Evolutionary conservation across 2,797 vertebrate species (phyloP).

Genomic region (Cyprinodon diabolis): DNA sequence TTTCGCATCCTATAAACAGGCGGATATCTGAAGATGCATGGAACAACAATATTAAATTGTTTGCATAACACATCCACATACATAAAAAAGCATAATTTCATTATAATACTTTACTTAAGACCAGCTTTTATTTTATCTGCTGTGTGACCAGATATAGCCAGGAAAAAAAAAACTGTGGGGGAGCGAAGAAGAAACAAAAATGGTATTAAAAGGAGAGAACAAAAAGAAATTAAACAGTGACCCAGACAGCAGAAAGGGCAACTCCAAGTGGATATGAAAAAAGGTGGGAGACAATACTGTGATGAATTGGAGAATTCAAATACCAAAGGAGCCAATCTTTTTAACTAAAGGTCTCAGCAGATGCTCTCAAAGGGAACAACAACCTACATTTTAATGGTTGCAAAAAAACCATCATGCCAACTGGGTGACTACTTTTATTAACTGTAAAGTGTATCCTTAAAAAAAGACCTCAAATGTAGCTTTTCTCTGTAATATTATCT

Average conservation of each 20-base stretch:
- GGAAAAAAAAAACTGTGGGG: background rate
- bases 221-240: constrained; percentile 12
- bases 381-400: constrained; percentile 1
- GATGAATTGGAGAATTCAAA: constrained; percentile 14
- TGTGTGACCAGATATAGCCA: background rate
- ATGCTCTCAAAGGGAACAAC: background rate
- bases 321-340: background rate
- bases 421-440: constrained; percentile 3
- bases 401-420: background rate
- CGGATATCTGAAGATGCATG: background rate
- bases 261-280: constrained; percentile 1
- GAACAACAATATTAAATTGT: background rate
- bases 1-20: background rate
- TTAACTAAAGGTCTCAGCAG: background rate
- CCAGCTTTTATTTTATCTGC: background rate
- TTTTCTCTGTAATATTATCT: constrained; percentile 1
- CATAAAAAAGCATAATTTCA: background rate
- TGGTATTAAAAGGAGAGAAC: constrained; percentile 1
- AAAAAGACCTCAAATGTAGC: background rate
- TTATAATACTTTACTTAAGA: background rate
- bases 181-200: background rate
- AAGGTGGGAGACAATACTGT: constrained; percentile 10
- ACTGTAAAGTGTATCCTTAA: background rate
- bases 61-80: background rate
- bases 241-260: constrained; percentile 6